Evolutionary conservation across 2,113 vertebrate genomes (phyloP).

Genomic region (Eira barbara): DNA sequence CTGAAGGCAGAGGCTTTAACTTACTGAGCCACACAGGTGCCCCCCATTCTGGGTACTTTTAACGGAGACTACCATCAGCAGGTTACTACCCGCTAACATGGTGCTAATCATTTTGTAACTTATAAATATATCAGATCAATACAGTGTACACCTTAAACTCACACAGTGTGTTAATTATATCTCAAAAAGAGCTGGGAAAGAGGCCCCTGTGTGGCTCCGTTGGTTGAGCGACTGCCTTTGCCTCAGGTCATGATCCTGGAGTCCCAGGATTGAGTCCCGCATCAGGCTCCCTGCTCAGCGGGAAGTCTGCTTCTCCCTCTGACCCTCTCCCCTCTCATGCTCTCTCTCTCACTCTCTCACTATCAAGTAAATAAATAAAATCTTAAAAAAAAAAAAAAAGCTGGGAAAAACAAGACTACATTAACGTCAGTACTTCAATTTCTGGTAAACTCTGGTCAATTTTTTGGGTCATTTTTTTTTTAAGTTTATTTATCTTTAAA

Average conservation of each 20-base stretch:
- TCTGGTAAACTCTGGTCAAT: neutral
- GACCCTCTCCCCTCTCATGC: too few species aligned
- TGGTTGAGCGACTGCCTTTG: too few species aligned
- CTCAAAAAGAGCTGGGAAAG: neutral
- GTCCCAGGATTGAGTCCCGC: too few species aligned
- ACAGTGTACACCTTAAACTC: neutral
- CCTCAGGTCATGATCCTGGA: too few species aligned
- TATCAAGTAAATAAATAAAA: too few species aligned
- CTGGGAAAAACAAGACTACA: neutral
- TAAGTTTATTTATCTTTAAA: neutral
- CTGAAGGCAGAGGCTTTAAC: too few species aligned
- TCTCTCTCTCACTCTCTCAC: too few species aligned
- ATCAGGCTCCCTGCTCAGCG: too few species aligned
- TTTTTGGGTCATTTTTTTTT: neutral
- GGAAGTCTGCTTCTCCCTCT: too few species aligned
- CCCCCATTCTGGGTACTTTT: neutral
- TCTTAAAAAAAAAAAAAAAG: too few species aligned
- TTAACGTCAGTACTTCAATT: neutral
- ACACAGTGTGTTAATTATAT: neutral
- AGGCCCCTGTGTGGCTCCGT: too few species aligned
- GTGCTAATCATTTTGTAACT: neutral
- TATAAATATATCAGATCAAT: neutral
- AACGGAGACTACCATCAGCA: neutral
- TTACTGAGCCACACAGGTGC: neutral
- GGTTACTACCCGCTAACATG: neutral